Evolutionary conservation across 2,888 invertebrate genomes (phyloP).

Genomic region (Choreutis nemorana): DNA sequence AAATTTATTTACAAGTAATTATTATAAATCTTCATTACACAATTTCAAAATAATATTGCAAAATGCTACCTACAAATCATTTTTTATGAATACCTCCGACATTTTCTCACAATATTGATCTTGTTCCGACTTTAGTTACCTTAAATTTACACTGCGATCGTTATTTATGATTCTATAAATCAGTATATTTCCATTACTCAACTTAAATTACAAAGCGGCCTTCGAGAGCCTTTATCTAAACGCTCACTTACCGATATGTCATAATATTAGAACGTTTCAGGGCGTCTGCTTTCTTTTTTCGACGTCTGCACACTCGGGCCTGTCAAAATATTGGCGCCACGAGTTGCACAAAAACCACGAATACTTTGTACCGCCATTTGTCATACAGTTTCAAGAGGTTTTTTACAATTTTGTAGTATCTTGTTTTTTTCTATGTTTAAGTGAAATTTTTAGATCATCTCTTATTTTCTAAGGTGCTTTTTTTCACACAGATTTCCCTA

Average conservation of each 20-base stretch:
- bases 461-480: conserved; percentile 2
- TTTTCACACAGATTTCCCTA: conserved; percentile 26
- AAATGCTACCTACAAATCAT: no score
- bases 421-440: neutral
- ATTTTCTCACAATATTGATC: no score
- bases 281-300: conserved; percentile 37
- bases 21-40: no score
- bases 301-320: conserved; percentile 27
- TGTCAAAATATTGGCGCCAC: conserved; percentile 51
- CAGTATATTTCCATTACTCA: conserved; percentile 13
- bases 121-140: no score
- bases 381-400: neutral
- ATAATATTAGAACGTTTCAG: conserved; percentile 30
- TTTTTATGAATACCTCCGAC: no score
- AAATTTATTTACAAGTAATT: no score
- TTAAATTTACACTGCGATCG: no score
- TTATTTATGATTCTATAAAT: conserved; percentile 15
- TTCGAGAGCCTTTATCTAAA: conserved; percentile 37
- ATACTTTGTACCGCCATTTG: neutral
- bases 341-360: conserved; percentile 14
- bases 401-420: conserved; percentile 1
- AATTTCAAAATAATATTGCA: no score
- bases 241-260: conserved; percentile 49
- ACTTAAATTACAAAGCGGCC: conserved; percentile 15
- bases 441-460: neutral